phyloP scores from a whole-genome alignment of 2,113 vertebrate genomes.

The Rhinopomastus cyanomelas region DNA sequence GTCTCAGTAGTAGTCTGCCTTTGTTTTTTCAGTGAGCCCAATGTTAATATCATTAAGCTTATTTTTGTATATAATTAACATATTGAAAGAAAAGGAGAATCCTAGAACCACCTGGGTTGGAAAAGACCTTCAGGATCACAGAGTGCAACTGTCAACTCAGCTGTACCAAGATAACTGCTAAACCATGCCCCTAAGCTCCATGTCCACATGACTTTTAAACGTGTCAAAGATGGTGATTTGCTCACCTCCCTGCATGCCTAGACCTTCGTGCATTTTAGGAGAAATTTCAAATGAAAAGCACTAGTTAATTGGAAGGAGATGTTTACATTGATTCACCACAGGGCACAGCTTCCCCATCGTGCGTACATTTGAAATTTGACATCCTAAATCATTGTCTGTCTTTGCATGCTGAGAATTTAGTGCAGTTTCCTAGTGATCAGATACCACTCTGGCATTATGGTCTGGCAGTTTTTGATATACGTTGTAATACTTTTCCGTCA shows the following conservation, averaged over 20 bases:
- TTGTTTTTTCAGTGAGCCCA: background rate
- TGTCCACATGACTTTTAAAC: too few relatives aligned
- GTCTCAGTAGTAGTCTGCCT: background rate
- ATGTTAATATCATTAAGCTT: background rate
- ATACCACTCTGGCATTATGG: background rate
- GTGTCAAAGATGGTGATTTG: too few relatives aligned
- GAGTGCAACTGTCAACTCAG: too few relatives aligned
- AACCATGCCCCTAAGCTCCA: too few relatives aligned
- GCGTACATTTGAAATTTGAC: background rate
- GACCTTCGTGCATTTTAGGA: background rate
- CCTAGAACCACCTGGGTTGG: background rate
- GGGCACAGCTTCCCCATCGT: background rate
- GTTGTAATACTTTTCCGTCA: constrained; percentile 12
- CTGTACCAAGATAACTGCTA: too few relatives aligned
- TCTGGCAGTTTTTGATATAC: constrained; percentile 21
- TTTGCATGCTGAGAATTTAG: background rate
- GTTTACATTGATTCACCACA: background rate
- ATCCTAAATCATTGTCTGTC: background rate
- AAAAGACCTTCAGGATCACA: too few relatives aligned
- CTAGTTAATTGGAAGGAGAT: background rate
- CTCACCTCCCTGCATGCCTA: background rate
- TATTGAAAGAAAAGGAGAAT: background rate
- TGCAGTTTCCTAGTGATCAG: background rate
- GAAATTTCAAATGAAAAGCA: background rate
- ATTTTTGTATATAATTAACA: background rate